Base-by-base conservation (phyloP, 2,113 vertebrate species). In the Ellobius talpinus region DNA sequence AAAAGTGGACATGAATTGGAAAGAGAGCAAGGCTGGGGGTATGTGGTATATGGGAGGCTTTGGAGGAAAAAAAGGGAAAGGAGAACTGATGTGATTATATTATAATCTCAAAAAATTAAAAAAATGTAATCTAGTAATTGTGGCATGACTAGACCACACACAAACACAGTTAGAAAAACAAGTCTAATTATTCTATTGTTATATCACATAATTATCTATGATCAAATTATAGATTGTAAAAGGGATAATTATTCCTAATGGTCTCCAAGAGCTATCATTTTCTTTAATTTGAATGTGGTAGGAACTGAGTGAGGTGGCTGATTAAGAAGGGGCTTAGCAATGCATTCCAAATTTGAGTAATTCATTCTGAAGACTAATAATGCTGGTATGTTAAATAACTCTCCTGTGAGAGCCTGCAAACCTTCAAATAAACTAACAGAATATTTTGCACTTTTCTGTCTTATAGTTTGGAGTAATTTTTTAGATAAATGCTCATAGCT, bases 161-260 rank as follows among this genome's bases (percentile, higher is more conserved):
- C 23, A 97, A 90, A 97, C 96, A 93, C 23, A 58, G 23, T 94
- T 4, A 93, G 77, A 88, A 92, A 97, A 94, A 96, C 66, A 94
- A 95, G 89, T 87, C 95, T 96, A 97, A 97, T 97, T 95, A 86
- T 97, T 96, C 95, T 96, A 92, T 97, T 97, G 96, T 97, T 90
- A 90, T 33, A 92, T 92, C 96, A 95, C 70, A 14, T 95, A 96
- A 98, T 97, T 97, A 96, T 93, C 86, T 87, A 45, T 16, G 81
- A 97, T 95, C 90, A 87, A 97, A 97, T 97, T 93, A 92, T 68
- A 95, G 94, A 97, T 96, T 93, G 95, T 89, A 84, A 68, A 92
- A 94, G 63, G 73, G 86, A 72, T 68, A 88, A 96, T 96, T 97
- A 89, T 94, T 96, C 84, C 81, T 93, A 94, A 94, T 96, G 94